phyloP scores from a whole-genome alignment of 2,888 invertebrate genomes.

The Peribatodes rhomboidaria region DNA sequence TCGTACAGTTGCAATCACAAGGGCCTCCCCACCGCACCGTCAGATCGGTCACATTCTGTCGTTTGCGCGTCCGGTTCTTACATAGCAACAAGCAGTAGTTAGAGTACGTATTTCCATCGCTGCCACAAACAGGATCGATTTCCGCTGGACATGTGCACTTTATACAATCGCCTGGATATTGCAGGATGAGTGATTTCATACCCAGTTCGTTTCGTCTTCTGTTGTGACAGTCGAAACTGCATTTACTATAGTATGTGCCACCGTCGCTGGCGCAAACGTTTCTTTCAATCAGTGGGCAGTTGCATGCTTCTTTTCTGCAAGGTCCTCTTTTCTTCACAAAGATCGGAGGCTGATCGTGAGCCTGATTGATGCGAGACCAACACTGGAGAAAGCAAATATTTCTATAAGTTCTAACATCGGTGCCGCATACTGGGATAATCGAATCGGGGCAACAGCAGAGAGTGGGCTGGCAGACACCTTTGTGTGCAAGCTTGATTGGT shows the following conservation, averaged over 20 bases:
- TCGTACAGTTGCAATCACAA: slow-evolving; percentile 53
- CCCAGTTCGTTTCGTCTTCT: too few species aligned
- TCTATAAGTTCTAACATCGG: slow-evolving; percentile 57
- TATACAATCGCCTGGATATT: slow-evolving; percentile 50
- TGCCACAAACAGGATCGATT: slow-evolving; percentile 58
- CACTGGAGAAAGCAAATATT: slow-evolving; percentile 60
- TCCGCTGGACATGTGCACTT: slow-evolving; percentile 50
- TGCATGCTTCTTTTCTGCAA: slow-evolving; percentile 50
- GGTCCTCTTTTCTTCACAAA: slow-evolving; percentile 31
- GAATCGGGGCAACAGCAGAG: slow-evolving; percentile 44
- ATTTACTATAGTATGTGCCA: slow-evolving; percentile 56
- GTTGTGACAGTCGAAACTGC: slow-evolving; percentile 40
- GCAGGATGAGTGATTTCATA: slow-evolving; percentile 48
- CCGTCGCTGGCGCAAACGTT: slow-evolving; percentile 56
- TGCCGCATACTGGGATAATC: slow-evolving; percentile 57
- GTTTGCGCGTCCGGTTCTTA: slow-evolving; percentile 45
- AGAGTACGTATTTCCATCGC: slow-evolving; percentile 52
- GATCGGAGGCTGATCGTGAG: too few species aligned
- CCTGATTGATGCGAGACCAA: slow-evolving; percentile 11
- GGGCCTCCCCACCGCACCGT: slow-evolving; percentile 36
- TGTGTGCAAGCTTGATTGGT: slow-evolving; percentile 27
- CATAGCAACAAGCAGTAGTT: slow-evolving; percentile 56
- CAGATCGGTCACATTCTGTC: slow-evolving; percentile 20
- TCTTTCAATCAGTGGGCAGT: slow-evolving; percentile 29
- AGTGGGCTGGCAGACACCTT: slow-evolving; percentile 31